Percentiles rank a stretch among this genome's conserved stretches.
These are phyloP conservation scores for Aethina tumida DNA, from an alignment of 1,140 invertebrate genomes.

Conservation along the genomic window DNA sequence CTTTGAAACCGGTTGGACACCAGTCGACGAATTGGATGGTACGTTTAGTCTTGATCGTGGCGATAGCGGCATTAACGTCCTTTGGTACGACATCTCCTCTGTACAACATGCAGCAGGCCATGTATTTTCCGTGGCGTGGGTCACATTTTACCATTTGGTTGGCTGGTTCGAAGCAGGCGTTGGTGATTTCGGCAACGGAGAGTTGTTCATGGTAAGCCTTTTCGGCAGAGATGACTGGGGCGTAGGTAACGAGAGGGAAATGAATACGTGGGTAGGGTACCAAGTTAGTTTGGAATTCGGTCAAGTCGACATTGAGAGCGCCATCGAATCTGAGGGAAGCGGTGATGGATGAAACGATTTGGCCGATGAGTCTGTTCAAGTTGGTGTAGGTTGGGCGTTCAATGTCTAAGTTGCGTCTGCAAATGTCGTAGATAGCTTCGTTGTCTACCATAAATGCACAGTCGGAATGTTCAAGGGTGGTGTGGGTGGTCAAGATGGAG, in stretches of 20 bases:
- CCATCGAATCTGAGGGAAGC: slow-evolving; percentile 84
- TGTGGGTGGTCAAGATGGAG: slow-evolving; percentile 71
- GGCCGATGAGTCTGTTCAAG: slow-evolving; percentile 70
- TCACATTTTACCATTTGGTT: slow-evolving; percentile 94
- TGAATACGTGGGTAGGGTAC: slow-evolving; percentile 78
- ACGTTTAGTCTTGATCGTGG: slow-evolving; percentile 80
- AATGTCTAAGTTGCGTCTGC: slow-evolving; percentile 78
- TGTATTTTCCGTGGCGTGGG: slow-evolving; percentile 81
- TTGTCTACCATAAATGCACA: slow-evolving; percentile 85
- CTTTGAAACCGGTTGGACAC: slow-evolving; percentile 74
- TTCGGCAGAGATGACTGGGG: slow-evolving; percentile 75
- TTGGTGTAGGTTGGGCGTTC: slow-evolving; percentile 74
- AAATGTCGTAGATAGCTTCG: slow-evolving; percentile 87
- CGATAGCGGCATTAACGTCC: slow-evolving; percentile 81
- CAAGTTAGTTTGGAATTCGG: slow-evolving; percentile 84
- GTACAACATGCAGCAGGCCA: slow-evolving; percentile 63
- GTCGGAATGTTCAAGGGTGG: slow-evolving; percentile 73
- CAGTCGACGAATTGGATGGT: slow-evolving; percentile 76
- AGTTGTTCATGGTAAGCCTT: slow-evolving; percentile 46
- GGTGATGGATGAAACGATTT: slow-evolving; percentile 80
- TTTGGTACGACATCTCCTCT: slow-evolving; percentile 62
- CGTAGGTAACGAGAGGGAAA: slow-evolving; percentile 76
- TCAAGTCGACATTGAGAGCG: slow-evolving; percentile 79
- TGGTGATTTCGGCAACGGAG: slow-evolving; percentile 79
- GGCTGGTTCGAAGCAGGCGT: slow-evolving; percentile 79